Evolutionary conservation across 2,797 vertebrate genomes (phyloP), one percentile per base, ranked within the genome.

Genomic region (Brachyalestes nurse): DNA sequence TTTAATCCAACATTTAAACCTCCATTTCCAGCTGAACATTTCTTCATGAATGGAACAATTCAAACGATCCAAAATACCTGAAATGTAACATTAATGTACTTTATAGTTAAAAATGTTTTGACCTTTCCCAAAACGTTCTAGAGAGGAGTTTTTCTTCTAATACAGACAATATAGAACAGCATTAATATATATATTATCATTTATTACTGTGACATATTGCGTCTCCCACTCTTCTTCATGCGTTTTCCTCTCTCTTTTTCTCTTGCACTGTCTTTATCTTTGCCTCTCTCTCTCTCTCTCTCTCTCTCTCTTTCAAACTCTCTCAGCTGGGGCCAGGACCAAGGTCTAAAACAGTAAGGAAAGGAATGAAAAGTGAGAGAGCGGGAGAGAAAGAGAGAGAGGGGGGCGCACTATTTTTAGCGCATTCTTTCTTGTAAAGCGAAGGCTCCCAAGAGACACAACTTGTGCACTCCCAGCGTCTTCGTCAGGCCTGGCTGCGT

Each of bases 391-490:
- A 45, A 80, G 72, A 72, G 77, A 42, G 61, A 82, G 79, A 85
- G 78, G 77, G 51, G 66, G 65, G 42, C 19, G 79, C 5, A 38
- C 86, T 92, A 90, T 94, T 91, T 92, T 85, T 89, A 90, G 88
- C 79, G 72, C 91, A 93, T 94, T 93, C 93, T 89, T 92, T 83
- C 74, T 85, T 40, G 80, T 87, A 89, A 82, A 88, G 85, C 86
- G 69, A 83, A 87, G 91, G 88, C 79, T 82, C 91, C 91, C 79
- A 16, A 84, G 93, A 92, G 86, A 93, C 82, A 67, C 83, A 86
- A 71, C 82, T 86, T 71, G 79, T 77, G 84, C 88, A 87, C 89
- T 85, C 86, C 83, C 88, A 80, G 69, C 64, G 79, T 82, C 84
- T 92, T 91, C 89, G 90, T 91, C 86, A 84, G 84, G 64, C 74